Evolutionary conservation across 2,113 vertebrate species (phyloP), one percentile per base, ranked within the genome.

Genomic region (Brachyhypopomus gauderio): DNA sequence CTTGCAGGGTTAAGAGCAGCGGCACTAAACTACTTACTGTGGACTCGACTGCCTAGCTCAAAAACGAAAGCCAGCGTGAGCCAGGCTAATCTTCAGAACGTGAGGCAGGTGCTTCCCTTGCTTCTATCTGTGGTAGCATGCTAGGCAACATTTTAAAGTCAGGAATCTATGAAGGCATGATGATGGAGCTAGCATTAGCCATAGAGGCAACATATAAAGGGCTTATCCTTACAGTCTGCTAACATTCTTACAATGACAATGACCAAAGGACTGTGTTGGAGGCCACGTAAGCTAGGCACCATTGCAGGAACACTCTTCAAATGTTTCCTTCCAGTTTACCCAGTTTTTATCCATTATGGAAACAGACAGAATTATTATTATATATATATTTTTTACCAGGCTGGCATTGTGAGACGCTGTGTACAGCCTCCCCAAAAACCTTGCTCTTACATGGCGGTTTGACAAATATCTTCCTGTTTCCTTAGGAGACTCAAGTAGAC

Each of bases 61-160:
- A 27, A 77, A 82, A 79, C n/a, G 8, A 55, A 74, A 75, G 55
- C 59, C 45, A 60, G 48, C 60, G 58, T 48, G 17, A 38, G 27
- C 41, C 60, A 77, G 52, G 9, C 64, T 72, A 80, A 83, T 83
- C 77, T 75, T 75, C 38, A 9, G n/a, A 12, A 77, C 58, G 71
- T 30, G 14, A 75, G 74, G 70, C 52, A 83, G 80, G 41, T 74
- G 73, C 75, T 80, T 64, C 41, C 36, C 62, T 75, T 85, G 48
- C 5, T 55, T 56, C 17, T 77, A 69, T 73, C 56, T 59, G 34
- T 79, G 77, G 69, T 38, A 59, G 58, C 72, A 82, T 41, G 41
- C 55, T 70, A 27, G 16, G 20, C 59, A 22, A 3, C 55, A 72
- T 80, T 75, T 71, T 78, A 27, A 7, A 12, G 20, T 70, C 36